Evolutionary conservation across 2,113 vertebrate species (phyloP).

Genomic region (Cromileptes altivelis): DNA sequence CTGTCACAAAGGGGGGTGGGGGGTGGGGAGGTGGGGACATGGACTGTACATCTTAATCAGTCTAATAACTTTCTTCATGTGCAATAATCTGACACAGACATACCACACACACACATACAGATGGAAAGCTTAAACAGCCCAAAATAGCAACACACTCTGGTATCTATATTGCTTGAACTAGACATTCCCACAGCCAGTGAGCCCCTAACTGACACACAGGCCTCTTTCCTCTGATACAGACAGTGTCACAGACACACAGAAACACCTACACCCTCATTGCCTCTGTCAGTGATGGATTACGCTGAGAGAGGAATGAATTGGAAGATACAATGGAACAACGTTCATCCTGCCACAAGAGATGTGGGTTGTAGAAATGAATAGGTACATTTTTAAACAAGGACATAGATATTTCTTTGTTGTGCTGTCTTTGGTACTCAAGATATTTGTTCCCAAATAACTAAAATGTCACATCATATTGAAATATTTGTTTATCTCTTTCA

Average conservation of each 20-base stretch:
- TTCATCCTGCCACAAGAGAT: constrained; percentile 39
- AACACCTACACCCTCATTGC: constrained; percentile 29
- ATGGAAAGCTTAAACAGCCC: constrained; percentile 21
- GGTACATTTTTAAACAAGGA: constrained; percentile 42
- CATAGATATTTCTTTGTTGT: constrained; percentile 35
- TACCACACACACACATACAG: background rate
- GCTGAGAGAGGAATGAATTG: constrained; percentile 49
- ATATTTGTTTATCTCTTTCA: background rate
- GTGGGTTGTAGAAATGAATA: constrained; percentile 37
- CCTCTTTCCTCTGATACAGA: constrained; percentile 18
- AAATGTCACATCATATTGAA: constrained; percentile 21
- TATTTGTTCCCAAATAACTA: constrained; percentile 11
- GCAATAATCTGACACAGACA: constrained; percentile 13
- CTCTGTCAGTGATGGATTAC: constrained; percentile 72
- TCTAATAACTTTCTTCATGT: background rate
- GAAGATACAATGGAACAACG: constrained; percentile 33
- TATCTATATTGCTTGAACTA: constrained; percentile 41
- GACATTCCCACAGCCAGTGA: constrained; percentile 21
- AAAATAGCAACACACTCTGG: constrained; percentile 33
- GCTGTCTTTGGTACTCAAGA: constrained; percentile 1
- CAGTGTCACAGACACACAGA: constrained; percentile 14
- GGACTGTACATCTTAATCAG: background rate
- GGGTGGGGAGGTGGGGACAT: background rate
- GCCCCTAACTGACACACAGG: background rate
- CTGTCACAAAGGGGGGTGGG: background rate